Evolutionary conservation across 1,140 invertebrate genomes (phyloP).

Genomic region (Trachymyrmex septentrionalis): DNA sequence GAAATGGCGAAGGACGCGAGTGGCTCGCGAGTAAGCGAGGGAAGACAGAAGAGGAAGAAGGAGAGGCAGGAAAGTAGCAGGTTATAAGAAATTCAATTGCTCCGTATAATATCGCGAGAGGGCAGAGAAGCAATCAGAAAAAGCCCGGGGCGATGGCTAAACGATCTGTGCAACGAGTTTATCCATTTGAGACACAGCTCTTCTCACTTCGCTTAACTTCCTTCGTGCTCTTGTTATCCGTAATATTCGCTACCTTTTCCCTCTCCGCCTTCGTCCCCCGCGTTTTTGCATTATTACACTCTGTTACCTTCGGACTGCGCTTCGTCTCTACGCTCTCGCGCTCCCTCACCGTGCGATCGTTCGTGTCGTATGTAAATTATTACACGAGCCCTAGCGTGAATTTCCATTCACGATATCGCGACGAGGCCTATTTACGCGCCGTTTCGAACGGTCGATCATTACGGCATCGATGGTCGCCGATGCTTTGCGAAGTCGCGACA

Average conservation of each 20-base stretch:
- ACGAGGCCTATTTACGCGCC: constrained; percentile 38
- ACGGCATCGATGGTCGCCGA: constrained; percentile 22
- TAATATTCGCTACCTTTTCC: constrained; percentile 68
- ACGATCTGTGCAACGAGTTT: constrained; percentile 75
- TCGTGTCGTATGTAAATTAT: constrained; percentile 50
- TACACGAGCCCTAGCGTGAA: constrained; percentile 46
- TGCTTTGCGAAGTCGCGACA: constrained; percentile 25
- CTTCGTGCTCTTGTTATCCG: constrained; percentile 52
- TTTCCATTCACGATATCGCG: constrained; percentile 48
- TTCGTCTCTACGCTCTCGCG: constrained; percentile 14
- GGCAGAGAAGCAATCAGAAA: constrained; percentile 76
- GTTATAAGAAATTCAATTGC: constrained; percentile 79
- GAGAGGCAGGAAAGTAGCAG: constrained; percentile 43
- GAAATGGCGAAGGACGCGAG: constrained; percentile 34
- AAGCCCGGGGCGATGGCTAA: constrained; percentile 76
- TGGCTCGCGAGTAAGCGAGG: background rate
- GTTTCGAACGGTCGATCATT: constrained; percentile 33
- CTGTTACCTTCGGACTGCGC: constrained; percentile 37
- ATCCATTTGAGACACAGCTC: constrained; percentile 63
- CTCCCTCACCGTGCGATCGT: background rate
- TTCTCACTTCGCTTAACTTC: constrained; percentile 62
- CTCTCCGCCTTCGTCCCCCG: constrained; percentile 4
- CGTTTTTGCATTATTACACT: constrained; percentile 73
- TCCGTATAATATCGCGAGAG: constrained; percentile 75
- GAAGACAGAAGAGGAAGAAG: background rate